Evolutionary conservation across 2,888 invertebrate genomes (phyloP), one percentile per base, ranked within the genome.

Genomic region (Lasioglossum figueresi): DNA sequence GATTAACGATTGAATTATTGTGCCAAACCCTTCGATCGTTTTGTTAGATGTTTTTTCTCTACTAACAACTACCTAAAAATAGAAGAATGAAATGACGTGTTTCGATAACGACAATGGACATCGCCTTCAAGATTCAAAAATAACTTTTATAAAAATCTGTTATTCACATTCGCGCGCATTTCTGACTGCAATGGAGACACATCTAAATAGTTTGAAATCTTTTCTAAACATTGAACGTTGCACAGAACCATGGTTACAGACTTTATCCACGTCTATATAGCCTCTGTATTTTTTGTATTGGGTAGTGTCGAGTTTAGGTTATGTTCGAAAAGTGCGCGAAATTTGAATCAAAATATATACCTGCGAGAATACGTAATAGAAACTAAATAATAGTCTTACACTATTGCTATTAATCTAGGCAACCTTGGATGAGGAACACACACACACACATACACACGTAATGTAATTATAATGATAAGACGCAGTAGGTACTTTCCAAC

Each of bases 241-340:
- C 94, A 94, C 63, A 95, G 83, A 83, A 94, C 94, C 95, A 95
- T 88, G 79, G 89, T 81, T 72, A n/a, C 63, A 37, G 63, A 27
- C n/a, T 37, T 66, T 70, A 12, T 56, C 45, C 63, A 48, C 79
- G 14, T 14, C 43, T 31, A n/a, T n/a, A n/a, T n/a, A n/a, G 37
- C 23, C 34, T n/a, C 16, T 56, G 34, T 73, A 34, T 76, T 79
- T 40, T 70, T 85, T 72, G 4, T 77, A 59, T 19, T 8, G 16
- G 34, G 45, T 37, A 19, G 1, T 16, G 56, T n/a, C 45, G n/a
- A 59, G 8, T 78, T 79, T 43, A 86, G 83, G 83, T 86, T 87
- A 87, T 74, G 56, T 40, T 73, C 4, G 40, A 1, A 70, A 73
- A 52, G 34, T 31, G 76, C 85, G 68, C 48, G 66, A 68, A 2